Conservation (phyloP, 2,888 invertebrate species). For the Vanessa cardui region DNA sequence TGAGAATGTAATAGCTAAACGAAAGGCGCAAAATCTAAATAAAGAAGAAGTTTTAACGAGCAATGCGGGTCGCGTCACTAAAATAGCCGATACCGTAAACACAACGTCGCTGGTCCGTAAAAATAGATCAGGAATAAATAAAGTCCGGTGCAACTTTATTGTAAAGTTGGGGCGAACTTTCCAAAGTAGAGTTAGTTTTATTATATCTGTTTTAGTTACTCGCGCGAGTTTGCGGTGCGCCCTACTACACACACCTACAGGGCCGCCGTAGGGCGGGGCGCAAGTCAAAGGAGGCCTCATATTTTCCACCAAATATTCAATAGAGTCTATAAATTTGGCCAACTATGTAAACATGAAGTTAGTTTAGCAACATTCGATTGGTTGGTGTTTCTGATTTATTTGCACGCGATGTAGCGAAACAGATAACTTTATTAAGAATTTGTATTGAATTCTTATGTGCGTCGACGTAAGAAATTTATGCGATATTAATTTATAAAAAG, state of each 20-base stretch:
- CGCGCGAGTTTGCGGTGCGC: constrained; percentile 33
- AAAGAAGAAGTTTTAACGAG: constrained; percentile 13
- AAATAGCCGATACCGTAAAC: constrained; percentile 36
- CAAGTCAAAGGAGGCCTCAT: not conserved
- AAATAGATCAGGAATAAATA: constrained; percentile 34
- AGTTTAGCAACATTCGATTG: too few species aligned
- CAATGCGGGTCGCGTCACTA: constrained; percentile 23
- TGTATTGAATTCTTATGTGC: too few species aligned
- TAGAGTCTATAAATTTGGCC: too few species aligned
- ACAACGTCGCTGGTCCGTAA: constrained; percentile 30
- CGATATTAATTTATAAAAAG: too few species aligned
- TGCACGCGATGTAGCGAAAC: too few species aligned
- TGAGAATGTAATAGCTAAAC: constrained; percentile 16
- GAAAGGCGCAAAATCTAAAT: constrained; percentile 30
- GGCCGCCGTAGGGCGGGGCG: constrained; percentile 24
- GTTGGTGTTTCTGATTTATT: too few species aligned
- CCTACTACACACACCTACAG: constrained; percentile 24
- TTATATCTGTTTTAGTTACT: constrained; percentile 33
- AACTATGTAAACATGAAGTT: too few species aligned
- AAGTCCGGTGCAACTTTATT: constrained; percentile 14
- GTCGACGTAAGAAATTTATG: too few species aligned
- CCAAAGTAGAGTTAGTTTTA: constrained; percentile 32
- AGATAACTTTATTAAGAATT: too few species aligned
- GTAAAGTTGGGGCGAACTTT: constrained; percentile 20
- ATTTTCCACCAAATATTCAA: too few species aligned